Evolutionary conservation across 2,113 vertebrate genomes (phyloP), one percentile per base, ranked within the genome.

Genomic region (Crotophaga sulcirostris): DNA sequence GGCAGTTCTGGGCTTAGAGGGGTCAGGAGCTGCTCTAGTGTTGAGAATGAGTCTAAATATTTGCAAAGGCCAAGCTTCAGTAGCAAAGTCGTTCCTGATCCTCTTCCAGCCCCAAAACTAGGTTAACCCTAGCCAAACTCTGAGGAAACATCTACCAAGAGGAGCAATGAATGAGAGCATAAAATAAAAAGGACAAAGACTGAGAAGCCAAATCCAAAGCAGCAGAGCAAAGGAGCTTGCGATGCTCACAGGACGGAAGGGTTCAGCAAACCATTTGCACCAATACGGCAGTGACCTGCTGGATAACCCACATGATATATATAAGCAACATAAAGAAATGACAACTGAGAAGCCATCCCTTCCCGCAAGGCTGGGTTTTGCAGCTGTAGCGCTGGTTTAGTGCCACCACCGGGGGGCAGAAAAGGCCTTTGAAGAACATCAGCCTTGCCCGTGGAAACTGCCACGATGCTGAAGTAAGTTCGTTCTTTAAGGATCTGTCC

Each of bases 391-490:
- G 8, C 63, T 14, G 69, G 49, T 75, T 96, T 3, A 18, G 84
- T 79, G 87, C 74, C 89, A 78, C 98, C 98, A 97, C 97, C 56
- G 97, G 98, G 93, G 96, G 98, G 98, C 98, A 98, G 97, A 85
- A 96, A 91, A 95, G 97, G 81, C 84, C 96, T 96, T 96, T 92
- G 89, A 47, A 96, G 93, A 74, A 15, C 38, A n/a, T 29, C 47
- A 20, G 49, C n/a, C 3, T 26, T 52, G 7, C 36, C 40, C 68
- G 0, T 31, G 55, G 21, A 52, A 44, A 1, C 40, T 1, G 49
- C 13, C 0, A 24, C 6, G 1, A 4, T 3, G 52, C 33, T 4
- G 42, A 2, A 8, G 18, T 1, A 55, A 56, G 29, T 33, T 81
- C 72, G 55, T 9, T 55, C 18, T 14, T 54, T 38, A 49, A 21